Conservation (phyloP, 2,113 vertebrate genomes). For the Sturnira hondurensis region DNA sequence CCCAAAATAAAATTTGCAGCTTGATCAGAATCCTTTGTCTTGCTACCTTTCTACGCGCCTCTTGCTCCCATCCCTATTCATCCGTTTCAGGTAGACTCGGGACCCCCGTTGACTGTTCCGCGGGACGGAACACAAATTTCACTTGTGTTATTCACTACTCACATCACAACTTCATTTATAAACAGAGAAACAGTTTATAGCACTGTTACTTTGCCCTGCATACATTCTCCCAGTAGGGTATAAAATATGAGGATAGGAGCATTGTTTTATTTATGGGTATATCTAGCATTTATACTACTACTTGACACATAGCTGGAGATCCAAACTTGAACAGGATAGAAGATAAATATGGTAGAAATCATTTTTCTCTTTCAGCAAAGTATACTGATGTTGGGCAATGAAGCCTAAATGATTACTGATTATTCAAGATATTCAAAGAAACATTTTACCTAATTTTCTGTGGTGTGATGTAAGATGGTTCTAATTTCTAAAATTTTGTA, state of each 20-base stretch:
- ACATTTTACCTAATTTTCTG: neutral
- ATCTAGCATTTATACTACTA: neutral
- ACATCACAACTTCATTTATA: neutral
- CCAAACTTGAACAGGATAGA: neutral
- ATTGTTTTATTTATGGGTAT: neutral
- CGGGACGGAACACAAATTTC: too few relatives aligned
- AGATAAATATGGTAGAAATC: neutral
- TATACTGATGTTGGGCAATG: neutral
- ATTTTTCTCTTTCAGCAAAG: neutral
- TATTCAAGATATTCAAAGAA: neutral
- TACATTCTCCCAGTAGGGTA: neutral
- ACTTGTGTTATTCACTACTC: neutral
- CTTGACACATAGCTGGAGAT: neutral
- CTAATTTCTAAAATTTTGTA: neutral
- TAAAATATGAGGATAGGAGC: neutral
- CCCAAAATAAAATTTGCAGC: too few relatives aligned
- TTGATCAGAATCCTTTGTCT: too few relatives aligned
- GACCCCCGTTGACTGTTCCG: too few relatives aligned
- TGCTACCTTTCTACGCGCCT: too few relatives aligned
- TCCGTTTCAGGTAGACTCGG: too few relatives aligned
- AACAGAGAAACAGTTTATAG: neutral
- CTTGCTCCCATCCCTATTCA: too few relatives aligned
- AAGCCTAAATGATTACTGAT: neutral
- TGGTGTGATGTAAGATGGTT: neutral
- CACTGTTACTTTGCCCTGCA: neutral